Conservation (phyloP, 1,140 invertebrate genomes). For the Nautilus pompilius region DNA sequence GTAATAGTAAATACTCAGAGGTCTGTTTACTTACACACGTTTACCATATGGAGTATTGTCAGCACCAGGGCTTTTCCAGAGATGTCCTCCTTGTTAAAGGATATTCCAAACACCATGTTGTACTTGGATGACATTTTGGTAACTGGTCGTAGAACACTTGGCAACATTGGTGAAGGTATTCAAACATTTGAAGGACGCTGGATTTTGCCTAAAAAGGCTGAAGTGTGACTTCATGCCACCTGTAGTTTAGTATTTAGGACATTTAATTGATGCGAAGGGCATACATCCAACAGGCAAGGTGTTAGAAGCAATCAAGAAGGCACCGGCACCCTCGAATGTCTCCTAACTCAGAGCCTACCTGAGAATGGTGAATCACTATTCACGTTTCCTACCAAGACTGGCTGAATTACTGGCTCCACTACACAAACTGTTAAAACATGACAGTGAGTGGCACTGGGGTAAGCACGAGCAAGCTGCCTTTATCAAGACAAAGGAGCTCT, state of each 20-base stretch:
- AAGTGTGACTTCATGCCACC: conserved; percentile 20
- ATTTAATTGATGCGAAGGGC: conserved; percentile 14
- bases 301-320: conserved; percentile 26
- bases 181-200: conserved; percentile 7
- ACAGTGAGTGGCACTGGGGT: background rate
- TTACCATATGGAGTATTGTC: conserved; percentile 32
- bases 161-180: conserved; percentile 19
- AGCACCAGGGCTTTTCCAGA: conserved; percentile 58
- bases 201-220: conserved; percentile 1
- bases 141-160: conserved; percentile 14
- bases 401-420: background rate
- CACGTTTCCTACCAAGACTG: background rate
- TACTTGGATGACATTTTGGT: conserved; percentile 19
- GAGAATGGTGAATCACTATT: conserved; percentile 19
- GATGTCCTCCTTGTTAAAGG: no score
- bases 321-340: conserved; percentile 8
- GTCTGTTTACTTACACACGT: conserved; percentile 16
- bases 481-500: background rate
- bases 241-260: conserved; percentile 15
- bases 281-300: conserved; percentile 16
- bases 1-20: conserved; percentile 22
- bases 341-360: conserved; percentile 15
- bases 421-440: background rate
- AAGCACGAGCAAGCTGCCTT: background rate
- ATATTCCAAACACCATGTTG: no score